These are phyloP conservation scores for Tortrix viridana DNA, from an alignment of 2,888 invertebrate species.

Conservation along the genomic window DNA sequence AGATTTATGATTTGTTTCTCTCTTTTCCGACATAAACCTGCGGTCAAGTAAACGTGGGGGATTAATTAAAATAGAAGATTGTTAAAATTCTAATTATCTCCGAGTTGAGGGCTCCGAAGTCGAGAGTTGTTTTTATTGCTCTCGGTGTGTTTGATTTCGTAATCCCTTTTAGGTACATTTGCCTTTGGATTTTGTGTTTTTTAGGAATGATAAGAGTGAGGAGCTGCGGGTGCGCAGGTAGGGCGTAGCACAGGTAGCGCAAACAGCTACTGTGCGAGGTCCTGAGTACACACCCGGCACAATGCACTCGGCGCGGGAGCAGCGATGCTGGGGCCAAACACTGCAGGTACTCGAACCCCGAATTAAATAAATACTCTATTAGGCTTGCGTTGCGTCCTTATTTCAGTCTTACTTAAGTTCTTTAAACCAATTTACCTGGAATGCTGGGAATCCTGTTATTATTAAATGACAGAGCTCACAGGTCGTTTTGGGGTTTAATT, in stretches of 20 bases:
- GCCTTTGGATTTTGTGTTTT: slow-evolving; percentile 71
- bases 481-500: background rate
- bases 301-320: slow-evolving; percentile 43
- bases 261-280: slow-evolving; percentile 74
- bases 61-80: slow-evolving; percentile 59
- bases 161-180: slow-evolving; percentile 63
- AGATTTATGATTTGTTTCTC: slow-evolving; percentile 76
- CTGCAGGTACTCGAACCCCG: slow-evolving; percentile 29
- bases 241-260: slow-evolving; percentile 81
- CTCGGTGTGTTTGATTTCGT: slow-evolving; percentile 66
- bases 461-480: background rate
- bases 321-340: slow-evolving; percentile 40
- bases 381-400: slow-evolving; percentile 24
- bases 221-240: slow-evolving; percentile 51
- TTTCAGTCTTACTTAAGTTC: slow-evolving; percentile 25
- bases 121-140: slow-evolving; percentile 46
- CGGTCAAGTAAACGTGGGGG: slow-evolving; percentile 66
- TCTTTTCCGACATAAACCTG: slow-evolving; percentile 67
- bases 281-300: slow-evolving; percentile 76
- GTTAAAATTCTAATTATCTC: slow-evolving; percentile 48
- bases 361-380: slow-evolving; percentile 36
- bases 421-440: slow-evolving; percentile 28
- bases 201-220: slow-evolving; percentile 70
- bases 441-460: slow-evolving; percentile 21
- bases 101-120: slow-evolving; percentile 40